Percentiles rank a stretch among this genome's conserved stretches.
Evolutionary conservation across 2,113 vertebrate genomes (phyloP).

Genomic region (Centropus unirufus): DNA sequence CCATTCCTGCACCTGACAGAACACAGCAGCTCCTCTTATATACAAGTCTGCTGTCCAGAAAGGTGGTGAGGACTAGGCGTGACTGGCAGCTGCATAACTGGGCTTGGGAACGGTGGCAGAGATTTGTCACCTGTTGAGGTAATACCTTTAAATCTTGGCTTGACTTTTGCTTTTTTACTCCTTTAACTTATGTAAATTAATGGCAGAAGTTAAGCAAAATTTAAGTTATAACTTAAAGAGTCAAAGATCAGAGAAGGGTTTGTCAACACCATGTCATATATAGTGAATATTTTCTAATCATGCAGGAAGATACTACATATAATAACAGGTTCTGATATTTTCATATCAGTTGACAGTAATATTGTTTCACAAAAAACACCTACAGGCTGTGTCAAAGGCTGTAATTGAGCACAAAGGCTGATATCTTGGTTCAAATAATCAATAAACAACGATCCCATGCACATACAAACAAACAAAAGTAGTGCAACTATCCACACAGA

Average conservation of each 20-base stretch:
- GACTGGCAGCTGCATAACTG: background rate
- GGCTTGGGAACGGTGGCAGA: background rate
- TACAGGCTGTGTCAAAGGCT: background rate
- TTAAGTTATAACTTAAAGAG: background rate
- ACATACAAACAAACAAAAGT: background rate
- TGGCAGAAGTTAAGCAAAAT: background rate
- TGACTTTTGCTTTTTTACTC: background rate
- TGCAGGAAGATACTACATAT: background rate
- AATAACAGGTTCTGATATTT: background rate
- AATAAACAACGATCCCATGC: background rate
- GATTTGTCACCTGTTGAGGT: background rate
- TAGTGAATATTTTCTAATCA: background rate
- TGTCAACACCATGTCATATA: background rate
- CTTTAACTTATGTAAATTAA: background rate
- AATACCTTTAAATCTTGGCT: background rate
- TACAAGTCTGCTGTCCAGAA: background rate
- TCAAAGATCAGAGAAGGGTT: background rate
- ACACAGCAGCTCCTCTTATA: background rate
- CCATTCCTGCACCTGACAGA: background rate
- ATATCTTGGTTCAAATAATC: background rate
- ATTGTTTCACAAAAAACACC: background rate
- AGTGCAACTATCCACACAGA: background rate
- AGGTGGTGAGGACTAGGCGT: background rate
- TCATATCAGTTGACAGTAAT: background rate
- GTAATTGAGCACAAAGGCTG: background rate